phyloP scores from a whole-genome alignment of 1,140 invertebrate species.

The Rhyzopertha dominica region DNA sequence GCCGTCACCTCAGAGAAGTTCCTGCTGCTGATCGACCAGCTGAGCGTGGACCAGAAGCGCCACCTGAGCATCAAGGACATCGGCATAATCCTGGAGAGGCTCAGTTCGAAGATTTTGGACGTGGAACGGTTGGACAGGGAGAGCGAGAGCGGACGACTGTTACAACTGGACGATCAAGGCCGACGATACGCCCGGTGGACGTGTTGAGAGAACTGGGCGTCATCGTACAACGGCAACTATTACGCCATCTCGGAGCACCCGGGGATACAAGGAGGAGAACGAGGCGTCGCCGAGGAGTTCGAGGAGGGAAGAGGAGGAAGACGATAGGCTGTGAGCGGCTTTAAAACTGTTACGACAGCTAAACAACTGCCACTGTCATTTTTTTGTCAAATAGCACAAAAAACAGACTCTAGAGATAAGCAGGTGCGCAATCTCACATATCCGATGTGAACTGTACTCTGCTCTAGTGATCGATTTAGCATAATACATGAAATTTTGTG shows the following conservation, averaged over 20 bases:
- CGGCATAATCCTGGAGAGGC: slow-evolving; percentile 85
- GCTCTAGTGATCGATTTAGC: slow-evolving; percentile 13
- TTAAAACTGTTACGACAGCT: no score
- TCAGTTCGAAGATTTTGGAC: slow-evolving; percentile 89
- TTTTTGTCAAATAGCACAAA: slow-evolving; percentile 37
- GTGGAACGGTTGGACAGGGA: slow-evolving; percentile 86
- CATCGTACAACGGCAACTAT: slow-evolving; percentile 92
- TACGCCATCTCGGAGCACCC: slow-evolving; percentile 92
- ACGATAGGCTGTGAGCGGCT: slow-evolving; percentile 74
- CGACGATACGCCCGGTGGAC: slow-evolving; percentile 85
- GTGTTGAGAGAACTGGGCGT: slow-evolving; percentile 84
- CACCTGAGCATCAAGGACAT: slow-evolving; percentile 92
- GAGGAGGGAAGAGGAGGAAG: slow-evolving; percentile 73
- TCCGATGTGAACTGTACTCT: slow-evolving; percentile 33
- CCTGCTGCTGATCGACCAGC: slow-evolving; percentile 84
- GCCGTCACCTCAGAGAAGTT: slow-evolving; percentile 84
- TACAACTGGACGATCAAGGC: no score
- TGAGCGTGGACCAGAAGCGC: slow-evolving; percentile 84
- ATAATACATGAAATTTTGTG: slow-evolving; percentile 17
- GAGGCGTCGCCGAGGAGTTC: slow-evolving; percentile 72
- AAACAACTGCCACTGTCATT: slow-evolving; percentile 45
- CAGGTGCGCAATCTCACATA: slow-evolving; percentile 39
- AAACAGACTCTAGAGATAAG: slow-evolving; percentile 30
- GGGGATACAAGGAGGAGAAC: slow-evolving; percentile 80
- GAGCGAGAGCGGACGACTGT: slow-evolving; percentile 83